phyloP scores from a whole-genome alignment of 2,113 vertebrate genomes.

The Leucosticte australis region DNA sequence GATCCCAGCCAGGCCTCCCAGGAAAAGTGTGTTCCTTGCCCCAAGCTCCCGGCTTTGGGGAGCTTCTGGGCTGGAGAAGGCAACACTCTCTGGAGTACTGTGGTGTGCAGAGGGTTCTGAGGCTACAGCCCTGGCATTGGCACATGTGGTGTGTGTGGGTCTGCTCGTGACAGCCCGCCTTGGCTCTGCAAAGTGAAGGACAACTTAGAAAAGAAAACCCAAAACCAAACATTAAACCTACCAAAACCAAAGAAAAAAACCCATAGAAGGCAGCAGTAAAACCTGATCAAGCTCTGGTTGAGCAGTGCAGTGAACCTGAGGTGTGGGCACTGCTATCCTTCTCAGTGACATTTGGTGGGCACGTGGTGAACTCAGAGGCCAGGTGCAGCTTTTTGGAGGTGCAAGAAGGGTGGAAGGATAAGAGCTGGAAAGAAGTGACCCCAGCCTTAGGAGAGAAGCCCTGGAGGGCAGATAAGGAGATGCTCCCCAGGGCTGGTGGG shows the following conservation, averaged over 20 bases:
- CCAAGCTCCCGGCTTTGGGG: neutral
- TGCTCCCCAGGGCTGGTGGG: fast-evolving
- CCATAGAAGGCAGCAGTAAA: neutral
- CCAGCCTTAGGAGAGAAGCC: neutral
- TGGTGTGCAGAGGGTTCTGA: no score
- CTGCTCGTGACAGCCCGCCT: neutral
- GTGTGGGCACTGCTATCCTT: neutral
- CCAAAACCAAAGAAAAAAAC: neutral
- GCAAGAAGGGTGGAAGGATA: neutral
- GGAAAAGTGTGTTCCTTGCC: neutral
- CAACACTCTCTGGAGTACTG: fast-evolving
- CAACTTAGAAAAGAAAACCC: neutral
- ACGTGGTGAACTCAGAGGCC: neutral
- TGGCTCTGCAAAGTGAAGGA: neutral
- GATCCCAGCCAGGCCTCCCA: neutral
- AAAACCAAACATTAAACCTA: neutral
- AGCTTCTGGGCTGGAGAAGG: neutral
- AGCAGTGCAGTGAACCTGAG: neutral
- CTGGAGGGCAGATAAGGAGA: neutral
- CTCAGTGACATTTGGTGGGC: no score
- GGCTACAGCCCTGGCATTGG: fast-evolving
- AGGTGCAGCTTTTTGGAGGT: neutral
- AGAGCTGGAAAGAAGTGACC: neutral
- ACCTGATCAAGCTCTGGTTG: fast-evolving
- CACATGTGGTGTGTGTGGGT: neutral